Evolutionary conservation across 1,140 invertebrate species (phyloP).

Genomic region (Temnothorax curvispinosus): DNA sequence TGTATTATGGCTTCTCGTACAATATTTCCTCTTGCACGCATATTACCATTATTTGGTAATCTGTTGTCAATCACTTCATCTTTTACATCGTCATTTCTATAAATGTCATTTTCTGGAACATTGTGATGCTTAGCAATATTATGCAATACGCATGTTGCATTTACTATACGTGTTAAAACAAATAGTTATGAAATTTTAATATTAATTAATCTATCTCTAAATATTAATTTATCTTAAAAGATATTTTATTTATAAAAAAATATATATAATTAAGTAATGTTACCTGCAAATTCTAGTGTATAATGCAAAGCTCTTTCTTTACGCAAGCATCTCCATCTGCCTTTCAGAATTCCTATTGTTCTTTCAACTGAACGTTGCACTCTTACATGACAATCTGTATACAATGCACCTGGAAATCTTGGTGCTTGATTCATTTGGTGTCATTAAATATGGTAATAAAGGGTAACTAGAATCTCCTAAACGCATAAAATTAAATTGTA

Average conservation of each 20-base stretch:
- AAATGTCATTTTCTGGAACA: not conserved
- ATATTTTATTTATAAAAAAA: not conserved
- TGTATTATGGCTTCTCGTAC: not conserved
- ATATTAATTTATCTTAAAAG: too few relatives aligned
- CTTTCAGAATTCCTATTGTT: conserved; percentile 8
- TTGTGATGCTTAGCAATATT: not conserved
- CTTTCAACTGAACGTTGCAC: not conserved
- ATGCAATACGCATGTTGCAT: not conserved
- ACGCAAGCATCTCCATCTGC: not conserved
- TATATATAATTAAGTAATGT: not conserved
- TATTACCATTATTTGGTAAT: not conserved
- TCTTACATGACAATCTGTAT: not conserved
- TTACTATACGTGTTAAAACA: conserved; percentile 8
- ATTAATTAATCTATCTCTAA: not conserved
- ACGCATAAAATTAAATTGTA: not conserved
- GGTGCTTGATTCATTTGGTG: not conserved
- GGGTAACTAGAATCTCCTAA: not conserved
- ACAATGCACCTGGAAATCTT: not conserved
- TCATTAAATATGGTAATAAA: conserved; percentile 13
- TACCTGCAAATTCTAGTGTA: conserved; percentile 6
- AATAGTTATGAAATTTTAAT: not conserved
- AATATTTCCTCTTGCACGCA: not conserved
- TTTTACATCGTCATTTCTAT: not conserved
- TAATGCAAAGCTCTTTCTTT: conserved; percentile 11
- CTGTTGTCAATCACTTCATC: not conserved